Base-by-base conservation (phyloP, 2,888 invertebrate species). In the Trypoxylon attenuatum region DNA sequence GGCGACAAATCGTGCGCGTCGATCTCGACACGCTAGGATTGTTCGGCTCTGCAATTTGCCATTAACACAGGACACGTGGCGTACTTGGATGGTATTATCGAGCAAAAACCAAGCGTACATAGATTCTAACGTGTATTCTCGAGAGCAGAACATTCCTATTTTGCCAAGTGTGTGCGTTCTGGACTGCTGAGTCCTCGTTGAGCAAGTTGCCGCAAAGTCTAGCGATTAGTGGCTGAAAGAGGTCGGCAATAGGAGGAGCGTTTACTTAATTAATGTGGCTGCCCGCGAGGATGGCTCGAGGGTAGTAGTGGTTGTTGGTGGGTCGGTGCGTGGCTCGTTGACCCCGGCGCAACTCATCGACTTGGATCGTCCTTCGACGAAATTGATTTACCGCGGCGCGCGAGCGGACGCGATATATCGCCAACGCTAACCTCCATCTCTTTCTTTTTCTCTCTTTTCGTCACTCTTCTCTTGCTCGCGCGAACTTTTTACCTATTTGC, bases 241-340 rank as follows among this genome's bases (percentile, higher is more conserved):
- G 75, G 73, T 70, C 76, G 75, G 65, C 63, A 76, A 75, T 73
- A 66, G 62, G 56, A 66, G 60, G 53, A 69, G 51, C 76, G 75
- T 76, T 75, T 75, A 75, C 71, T 59, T 71, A 76, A 75, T 75
- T 75, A 75, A 73, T 63, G 50, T 56, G 38, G 60, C 51, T 58
- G 61, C n/a, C n/a, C n/a, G 23, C 57, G 46, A 33, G 57, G n/a
- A n/a, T n/a, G n/a, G n/a, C n/a, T n/a, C 29, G 54, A 41, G 27
- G 45, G 45, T 8, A n/a, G n/a, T n/a, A n/a, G n/a, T n/a, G n/a
- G n/a, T n/a, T n/a, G 43, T 13, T 5, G 13, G 41, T n/a, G 27
- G 42, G 52, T 15, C 42, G 62, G 25, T 33, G 59, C 42, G 59
- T 55, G 59, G 75, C 77, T 76, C 75, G 74, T 75, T 75, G 75